phyloP scores from a whole-genome alignment of 2,113 vertebrate species.

The Circaetus cinerascens region DNA sequence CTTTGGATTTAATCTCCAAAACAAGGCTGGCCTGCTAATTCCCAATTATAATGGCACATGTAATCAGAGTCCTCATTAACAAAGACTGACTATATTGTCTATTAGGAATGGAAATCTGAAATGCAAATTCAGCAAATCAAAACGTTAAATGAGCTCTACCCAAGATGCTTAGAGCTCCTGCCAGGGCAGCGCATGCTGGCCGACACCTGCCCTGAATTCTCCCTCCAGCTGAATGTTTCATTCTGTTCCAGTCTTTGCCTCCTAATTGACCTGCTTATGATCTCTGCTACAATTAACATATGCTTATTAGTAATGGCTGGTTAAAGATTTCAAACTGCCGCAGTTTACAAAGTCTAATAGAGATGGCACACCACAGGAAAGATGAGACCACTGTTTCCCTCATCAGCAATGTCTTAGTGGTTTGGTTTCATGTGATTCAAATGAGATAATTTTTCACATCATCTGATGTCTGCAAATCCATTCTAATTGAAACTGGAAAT shows the following conservation, averaged over 20 bases:
- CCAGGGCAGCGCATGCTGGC: conserved; percentile 78
- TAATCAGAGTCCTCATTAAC: conserved; percentile 87
- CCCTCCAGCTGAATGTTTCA: conserved; percentile 89
- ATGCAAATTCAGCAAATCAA: conserved; percentile 86
- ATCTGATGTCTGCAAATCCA: conserved; percentile 52
- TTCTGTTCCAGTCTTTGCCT: conserved; percentile 87
- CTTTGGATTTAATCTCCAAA: conserved; percentile 80
- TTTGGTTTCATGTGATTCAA: conserved; percentile 56
- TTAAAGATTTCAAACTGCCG: conserved; percentile 85
- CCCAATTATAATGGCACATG: conserved; percentile 84
- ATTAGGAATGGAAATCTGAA: conserved; percentile 85
- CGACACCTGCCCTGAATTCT: conserved; percentile 81
- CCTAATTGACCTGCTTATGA: conserved; percentile 94
- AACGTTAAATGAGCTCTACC: conserved; percentile 84
- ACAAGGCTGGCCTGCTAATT: conserved; percentile 80
- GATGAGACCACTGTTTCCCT: conserved; percentile 61
- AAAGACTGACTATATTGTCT: conserved; percentile 83
- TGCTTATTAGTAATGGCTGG: conserved; percentile 95
- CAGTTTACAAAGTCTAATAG: conserved; percentile 84
- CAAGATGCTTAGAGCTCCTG: conserved; percentile 77
- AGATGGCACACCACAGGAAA: conserved; percentile 78
- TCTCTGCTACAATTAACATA: conserved; percentile 96
- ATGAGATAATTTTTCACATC: conserved; percentile 67
- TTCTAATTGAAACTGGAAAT: conserved; percentile 64
- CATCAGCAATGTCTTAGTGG: conserved; percentile 56